Evolutionary conservation across 2,888 invertebrate species (phyloP).

Genomic region (Hybos culiciformis): DNA sequence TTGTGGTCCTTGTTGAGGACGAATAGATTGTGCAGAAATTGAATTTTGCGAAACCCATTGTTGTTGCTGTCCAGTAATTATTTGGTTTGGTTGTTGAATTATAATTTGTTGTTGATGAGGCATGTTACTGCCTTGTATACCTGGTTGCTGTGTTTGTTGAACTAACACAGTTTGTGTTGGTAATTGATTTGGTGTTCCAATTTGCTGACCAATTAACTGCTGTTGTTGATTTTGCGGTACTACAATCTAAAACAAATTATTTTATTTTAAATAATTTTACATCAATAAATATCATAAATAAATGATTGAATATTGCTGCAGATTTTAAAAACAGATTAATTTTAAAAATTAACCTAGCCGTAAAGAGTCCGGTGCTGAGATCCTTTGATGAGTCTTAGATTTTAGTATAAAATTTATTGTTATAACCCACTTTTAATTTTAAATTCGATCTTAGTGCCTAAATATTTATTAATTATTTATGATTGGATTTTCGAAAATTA

Average conservation of each 20-base stretch:
- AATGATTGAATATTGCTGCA: too few species aligned
- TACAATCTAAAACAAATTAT: constrained; percentile 33
- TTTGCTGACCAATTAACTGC: constrained; percentile 25
- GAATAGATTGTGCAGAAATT: constrained; percentile 21
- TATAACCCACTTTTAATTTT: too few species aligned
- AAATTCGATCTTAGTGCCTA: too few species aligned
- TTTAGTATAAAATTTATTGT: too few species aligned
- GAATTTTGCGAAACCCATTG: constrained; percentile 42
- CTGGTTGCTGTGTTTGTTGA: constrained; percentile 36
- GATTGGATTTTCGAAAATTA: too few species aligned
- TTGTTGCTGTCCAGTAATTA: constrained; percentile 35
- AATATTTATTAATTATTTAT: too few species aligned
- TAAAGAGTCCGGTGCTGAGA: not conserved
- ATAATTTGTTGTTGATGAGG: constrained; percentile 20
- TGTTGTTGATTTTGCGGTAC: constrained; percentile 37
- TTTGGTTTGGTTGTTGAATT: constrained; percentile 32
- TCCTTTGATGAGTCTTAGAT: constrained; percentile 4
- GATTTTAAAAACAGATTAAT: too few species aligned
- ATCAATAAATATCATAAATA: too few species aligned
- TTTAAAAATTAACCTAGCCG: too few species aligned
- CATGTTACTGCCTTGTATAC: constrained; percentile 30
- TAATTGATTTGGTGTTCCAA: constrained; percentile 14
- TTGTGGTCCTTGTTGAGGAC: constrained; percentile 23
- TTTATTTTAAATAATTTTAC: too few species aligned
- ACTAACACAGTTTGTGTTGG: constrained; percentile 34